Conservation (phyloP, 2,888 invertebrate genomes). For the Hypomecis atomaria region DNA sequence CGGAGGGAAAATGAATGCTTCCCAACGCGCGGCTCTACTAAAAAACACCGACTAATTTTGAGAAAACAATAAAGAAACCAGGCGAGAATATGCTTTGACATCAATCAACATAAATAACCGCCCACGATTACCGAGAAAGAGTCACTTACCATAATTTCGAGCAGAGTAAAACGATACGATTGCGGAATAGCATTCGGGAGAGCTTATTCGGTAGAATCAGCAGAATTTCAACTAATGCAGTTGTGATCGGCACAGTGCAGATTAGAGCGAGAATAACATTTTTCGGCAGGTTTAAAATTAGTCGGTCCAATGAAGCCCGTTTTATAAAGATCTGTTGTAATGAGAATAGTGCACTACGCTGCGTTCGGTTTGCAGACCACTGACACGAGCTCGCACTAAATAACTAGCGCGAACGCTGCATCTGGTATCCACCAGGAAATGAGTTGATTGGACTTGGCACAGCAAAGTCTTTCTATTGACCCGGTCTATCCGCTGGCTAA, state of each 20-base stretch:
- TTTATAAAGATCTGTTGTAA: constrained; percentile 57
- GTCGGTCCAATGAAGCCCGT: constrained; percentile 53
- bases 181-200: constrained; percentile 64
- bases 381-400: constrained; percentile 55
- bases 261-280: constrained; percentile 53
- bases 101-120: constrained; percentile 48
- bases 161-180: constrained; percentile 58
- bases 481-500: constrained; percentile 49
- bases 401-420: constrained; percentile 45
- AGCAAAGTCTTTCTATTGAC: constrained; percentile 57
- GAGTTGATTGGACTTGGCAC: constrained; percentile 64
- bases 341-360: constrained; percentile 57
- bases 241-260: constrained; percentile 48
- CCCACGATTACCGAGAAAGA: constrained; percentile 49
- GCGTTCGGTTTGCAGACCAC: constrained; percentile 53
- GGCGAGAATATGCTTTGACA: constrained; percentile 32
- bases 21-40: constrained; percentile 1
- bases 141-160: constrained; percentile 66
- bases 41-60: constrained; percentile 32
- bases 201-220: constrained; percentile 49
- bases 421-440: constrained; percentile 63
- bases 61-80: constrained; percentile 40
- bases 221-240: constrained; percentile 52
- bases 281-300: constrained; percentile 67
- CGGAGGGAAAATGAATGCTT: constrained; percentile 11